Evolutionary conservation across 1,140 invertebrate species (phyloP).

Genomic region (Eriosoma lanigerum): DNA sequence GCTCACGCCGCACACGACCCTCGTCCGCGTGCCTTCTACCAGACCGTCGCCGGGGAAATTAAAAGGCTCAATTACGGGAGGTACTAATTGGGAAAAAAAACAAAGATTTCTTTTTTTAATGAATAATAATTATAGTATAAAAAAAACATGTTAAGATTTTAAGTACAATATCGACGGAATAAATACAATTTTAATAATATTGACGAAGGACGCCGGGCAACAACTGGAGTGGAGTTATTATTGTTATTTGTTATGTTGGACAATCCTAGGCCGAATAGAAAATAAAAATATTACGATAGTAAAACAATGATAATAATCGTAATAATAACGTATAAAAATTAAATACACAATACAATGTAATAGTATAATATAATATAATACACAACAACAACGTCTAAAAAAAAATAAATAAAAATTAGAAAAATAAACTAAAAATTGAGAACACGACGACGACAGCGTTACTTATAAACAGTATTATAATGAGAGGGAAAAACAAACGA

Average conservation of each 20-base stretch:
- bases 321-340: conserved; percentile 1
- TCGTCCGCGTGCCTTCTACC: conserved; percentile 79
- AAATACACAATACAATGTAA: conserved; percentile 12
- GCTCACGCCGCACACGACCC: conserved; percentile 81
- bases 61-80: conserved; percentile 82
- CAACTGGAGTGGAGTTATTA: no score
- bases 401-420: background rate
- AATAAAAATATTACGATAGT: background rate
- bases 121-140: conserved; percentile 40
- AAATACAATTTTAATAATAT: conserved; percentile 20
- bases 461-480: background rate
- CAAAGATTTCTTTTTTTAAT: no score
- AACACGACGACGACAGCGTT: background rate
- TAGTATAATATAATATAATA: background rate
- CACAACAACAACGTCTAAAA: conserved; percentile 33
- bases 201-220: no score
- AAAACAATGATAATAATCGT: background rate
- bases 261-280: no score
- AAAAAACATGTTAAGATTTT: background rate
- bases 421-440: background rate
- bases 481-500: background rate
- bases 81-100: conserved; percentile 69
- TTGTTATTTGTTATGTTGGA: no score
- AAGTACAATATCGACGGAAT: background rate
- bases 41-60: conserved; percentile 74